Evolutionary conservation across 1,140 invertebrate genomes (phyloP), one percentile per base, ranked within the genome.

Genomic region (Sminthurides bifidus): DNA sequence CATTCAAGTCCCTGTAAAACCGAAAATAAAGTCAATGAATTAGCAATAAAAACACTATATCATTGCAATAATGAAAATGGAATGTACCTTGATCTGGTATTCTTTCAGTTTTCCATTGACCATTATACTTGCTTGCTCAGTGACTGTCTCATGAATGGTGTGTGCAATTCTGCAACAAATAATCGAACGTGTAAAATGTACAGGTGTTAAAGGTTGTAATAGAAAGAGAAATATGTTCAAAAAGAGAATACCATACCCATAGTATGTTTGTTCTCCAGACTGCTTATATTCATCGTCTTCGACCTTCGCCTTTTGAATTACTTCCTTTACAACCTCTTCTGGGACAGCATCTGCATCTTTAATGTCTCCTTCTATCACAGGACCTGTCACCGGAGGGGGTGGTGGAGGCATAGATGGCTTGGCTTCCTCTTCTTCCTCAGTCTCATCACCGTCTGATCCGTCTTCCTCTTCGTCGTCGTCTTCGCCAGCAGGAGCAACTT

Each of bases 61-160:
- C 21, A 43, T 10, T 8, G 6, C 26, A 48, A 48, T 26, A 48
- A 48, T 48, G 14, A 27, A n/a, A n/a, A n/a, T n/a, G n/a, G n/a
- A n/a, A n/a, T n/a, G n/a, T 35, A 56, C 58, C 53, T 68, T 77
- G 74, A 83, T 64, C 71, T 83, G 75, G 63, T 81, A 81, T 66
- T 78, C 76, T 64, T 81, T 81, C 2, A 81, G 68, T 53, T 68
- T 68, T 21, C 79, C 79, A 68, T 78, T 76, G 26, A 79, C 71
- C 67, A 81, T 60, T n/a, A 81, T 73, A 31, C 66, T 61, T 12
- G 78, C 69, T 66, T 81, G 79, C 63, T 79, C 76, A 14, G 65
- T 73, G 12, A 81, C 71, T 27, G 69, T 69, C 68, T 81, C 79
- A 29, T 69, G 66, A 41, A 79, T 72, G 19, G 76, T 76, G 65